Percentiles rank a stretch among this genome's conserved stretches.
phyloP scores from a whole-genome alignment of 2,888 invertebrate species.

The Orchesellides sinensis region DNA sequence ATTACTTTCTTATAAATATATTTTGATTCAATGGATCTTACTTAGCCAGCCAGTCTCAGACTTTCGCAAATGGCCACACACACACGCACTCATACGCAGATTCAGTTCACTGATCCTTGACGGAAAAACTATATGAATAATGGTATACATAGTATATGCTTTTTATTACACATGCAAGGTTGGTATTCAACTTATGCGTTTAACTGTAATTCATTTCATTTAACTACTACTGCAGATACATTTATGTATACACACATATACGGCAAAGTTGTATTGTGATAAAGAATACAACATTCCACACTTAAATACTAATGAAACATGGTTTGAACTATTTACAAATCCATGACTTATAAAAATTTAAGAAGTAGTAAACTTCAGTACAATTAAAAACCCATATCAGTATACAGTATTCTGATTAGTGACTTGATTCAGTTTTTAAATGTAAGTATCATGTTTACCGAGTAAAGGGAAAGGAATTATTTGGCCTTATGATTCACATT shows the following conservation, averaged over 20 bases:
- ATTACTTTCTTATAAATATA: too few species aligned
- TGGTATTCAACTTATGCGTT: not conserved
- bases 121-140: constrained; percentile 28
- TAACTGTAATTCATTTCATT: not conserved
- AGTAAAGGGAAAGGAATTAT: constrained; percentile 48
- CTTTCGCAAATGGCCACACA: not conserved
- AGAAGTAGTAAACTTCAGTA: not conserved
- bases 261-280: not conserved
- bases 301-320: too few species aligned
- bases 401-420: too few species aligned
- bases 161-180: not conserved
- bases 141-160: not conserved
- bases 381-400: not conserved
- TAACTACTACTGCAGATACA: not conserved
- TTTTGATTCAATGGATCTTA: too few species aligned
- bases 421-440: constrained; percentile 23
- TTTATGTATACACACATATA: constrained; percentile 10
- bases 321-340: not conserved
- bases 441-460: constrained; percentile 35
- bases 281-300: too few species aligned
- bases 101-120: constrained; percentile 61
- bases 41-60: too few species aligned
- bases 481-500: constrained; percentile 45
- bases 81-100: constrained; percentile 13
- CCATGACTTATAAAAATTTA: not conserved